A percentile compares a stretch with the other conserved stretches of the same genome.
These are phyloP conservation scores for Serrognathus titanus DNA, from an alignment of 2,888 invertebrate genomes.

Conservation along the genomic window DNA sequence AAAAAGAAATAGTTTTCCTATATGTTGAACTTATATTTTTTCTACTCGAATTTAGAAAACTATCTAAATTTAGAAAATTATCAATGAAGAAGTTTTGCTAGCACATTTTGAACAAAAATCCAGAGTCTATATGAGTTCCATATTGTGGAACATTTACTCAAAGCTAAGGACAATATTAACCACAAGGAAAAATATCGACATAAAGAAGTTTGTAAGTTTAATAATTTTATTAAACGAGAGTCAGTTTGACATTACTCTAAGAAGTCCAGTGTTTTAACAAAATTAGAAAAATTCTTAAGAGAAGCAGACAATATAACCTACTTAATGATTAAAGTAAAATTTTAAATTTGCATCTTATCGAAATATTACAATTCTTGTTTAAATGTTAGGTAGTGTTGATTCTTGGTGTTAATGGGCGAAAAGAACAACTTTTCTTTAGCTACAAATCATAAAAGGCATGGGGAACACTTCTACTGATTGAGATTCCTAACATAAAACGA, in stretches of 20 bases:
- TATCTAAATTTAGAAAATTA: not conserved
- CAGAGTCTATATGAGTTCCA: not conserved
- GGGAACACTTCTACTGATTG: too few species aligned
- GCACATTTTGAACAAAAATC: not conserved
- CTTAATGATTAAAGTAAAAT: not conserved
- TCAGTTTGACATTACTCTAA: too few species aligned
- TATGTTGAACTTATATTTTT: too few species aligned
- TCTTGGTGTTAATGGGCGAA: too few species aligned
- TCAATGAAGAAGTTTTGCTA: not conserved
- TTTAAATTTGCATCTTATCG: not conserved
- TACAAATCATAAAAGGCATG: too few species aligned
- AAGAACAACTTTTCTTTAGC: too few species aligned
- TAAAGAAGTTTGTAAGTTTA: conserved; percentile 4
- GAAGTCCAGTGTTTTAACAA: too few species aligned
- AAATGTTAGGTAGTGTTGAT: too few species aligned
- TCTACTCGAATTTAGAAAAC: too few species aligned
- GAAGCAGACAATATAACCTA: not conserved
- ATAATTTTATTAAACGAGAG: not conserved
- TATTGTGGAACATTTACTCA: not conserved
- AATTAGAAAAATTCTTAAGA: too few species aligned
- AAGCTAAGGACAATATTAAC: not conserved
- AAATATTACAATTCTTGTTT: not conserved
- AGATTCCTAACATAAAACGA: too few species aligned
- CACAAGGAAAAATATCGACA: conserved; percentile 5
- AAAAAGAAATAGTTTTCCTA: too few species aligned